phyloP scores from a whole-genome alignment of 2,888 invertebrate genomes.

The Drosophila mimetica region DNA sequence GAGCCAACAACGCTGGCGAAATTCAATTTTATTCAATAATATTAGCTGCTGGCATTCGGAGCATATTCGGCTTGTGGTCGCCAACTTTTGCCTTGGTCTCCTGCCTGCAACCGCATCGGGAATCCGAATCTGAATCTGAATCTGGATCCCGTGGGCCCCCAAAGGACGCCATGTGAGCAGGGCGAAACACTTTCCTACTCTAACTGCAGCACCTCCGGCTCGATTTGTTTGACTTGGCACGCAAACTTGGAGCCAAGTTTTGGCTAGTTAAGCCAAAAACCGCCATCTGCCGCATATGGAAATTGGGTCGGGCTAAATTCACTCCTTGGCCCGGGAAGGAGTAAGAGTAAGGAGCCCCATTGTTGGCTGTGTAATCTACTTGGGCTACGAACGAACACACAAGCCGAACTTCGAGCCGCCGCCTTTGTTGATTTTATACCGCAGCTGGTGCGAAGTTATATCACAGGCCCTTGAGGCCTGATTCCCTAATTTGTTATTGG shows the following conservation, averaged over 20 bases:
- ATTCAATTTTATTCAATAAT: constrained; percentile 77
- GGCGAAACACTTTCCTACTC: constrained; percentile 11
- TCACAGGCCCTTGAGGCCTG: constrained; percentile 63
- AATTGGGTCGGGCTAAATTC: constrained; percentile 59
- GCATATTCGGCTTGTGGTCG: constrained; percentile 52
- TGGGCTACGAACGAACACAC: constrained; percentile 27
- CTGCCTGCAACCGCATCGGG: constrained; percentile 50
- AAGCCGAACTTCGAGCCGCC: constrained; percentile 46
- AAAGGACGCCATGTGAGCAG: constrained; percentile 22
- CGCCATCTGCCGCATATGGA: constrained; percentile 68
- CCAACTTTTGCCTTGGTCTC: constrained; percentile 60
- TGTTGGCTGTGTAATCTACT: constrained; percentile 71
- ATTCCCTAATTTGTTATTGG: constrained; percentile 74
- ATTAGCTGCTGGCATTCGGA: constrained; percentile 54
- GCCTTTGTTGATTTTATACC: constrained; percentile 66
- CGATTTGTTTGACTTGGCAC: constrained; percentile 74
- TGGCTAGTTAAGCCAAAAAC: constrained; percentile 73
- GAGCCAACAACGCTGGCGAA: constrained; percentile 54
- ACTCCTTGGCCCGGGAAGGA: constrained; percentile 20
- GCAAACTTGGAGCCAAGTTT: constrained; percentile 71
- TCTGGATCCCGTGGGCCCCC: constrained; percentile 25
- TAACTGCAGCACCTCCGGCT: constrained; percentile 12
- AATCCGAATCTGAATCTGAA: constrained; percentile 31
- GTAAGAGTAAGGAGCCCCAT: constrained; percentile 26
- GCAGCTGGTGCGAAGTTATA: constrained; percentile 71